These are phyloP conservation scores for Numenius arquata DNA, from an alignment of 2,113 vertebrate species.

Conservation along the genomic window DNA sequence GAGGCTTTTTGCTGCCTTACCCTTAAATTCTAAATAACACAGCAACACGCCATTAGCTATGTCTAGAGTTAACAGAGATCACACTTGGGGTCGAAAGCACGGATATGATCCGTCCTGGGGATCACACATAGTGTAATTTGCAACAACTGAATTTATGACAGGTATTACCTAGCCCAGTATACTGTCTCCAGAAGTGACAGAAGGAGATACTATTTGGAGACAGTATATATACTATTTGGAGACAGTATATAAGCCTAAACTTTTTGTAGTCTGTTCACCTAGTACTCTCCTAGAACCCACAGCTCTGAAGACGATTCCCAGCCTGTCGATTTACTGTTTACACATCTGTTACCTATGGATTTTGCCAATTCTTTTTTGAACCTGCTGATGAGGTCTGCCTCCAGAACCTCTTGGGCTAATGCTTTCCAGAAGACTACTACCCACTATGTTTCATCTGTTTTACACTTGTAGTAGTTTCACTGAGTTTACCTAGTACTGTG, in stretches of 20 bases:
- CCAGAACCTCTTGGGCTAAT: not conserved
- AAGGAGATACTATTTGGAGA: not conserved
- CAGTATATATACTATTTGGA: not conserved
- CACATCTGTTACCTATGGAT: not conserved
- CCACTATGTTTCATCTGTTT: not conserved
- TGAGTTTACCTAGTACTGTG: not conserved
- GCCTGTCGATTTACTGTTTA: not conserved
- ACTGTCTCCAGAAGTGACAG: not conserved
- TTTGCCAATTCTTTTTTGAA: not conserved
- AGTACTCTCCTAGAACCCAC: not conserved
- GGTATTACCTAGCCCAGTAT: not conserved
- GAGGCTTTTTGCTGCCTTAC: not conserved
- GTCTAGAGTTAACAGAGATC: not conserved
- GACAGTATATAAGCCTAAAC: not conserved
- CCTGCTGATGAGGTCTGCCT: not conserved
- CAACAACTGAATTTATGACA: not conserved
- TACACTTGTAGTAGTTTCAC: not conserved
- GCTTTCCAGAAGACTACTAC: not conserved
- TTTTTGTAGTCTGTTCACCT: not conserved
- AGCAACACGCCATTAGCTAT: not conserved
- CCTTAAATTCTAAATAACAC: not conserved
- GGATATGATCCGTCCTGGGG: not conserved
- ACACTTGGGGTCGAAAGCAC: not conserved
- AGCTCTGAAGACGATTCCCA: not conserved
- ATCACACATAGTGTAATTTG: not conserved